A percentile compares a stretch with the other conserved stretches of the same genome.
These are phyloP conservation scores for Pollachius pollachius DNA, from an alignment of 2,113 vertebrate species.

Conservation along the genomic window DNA sequence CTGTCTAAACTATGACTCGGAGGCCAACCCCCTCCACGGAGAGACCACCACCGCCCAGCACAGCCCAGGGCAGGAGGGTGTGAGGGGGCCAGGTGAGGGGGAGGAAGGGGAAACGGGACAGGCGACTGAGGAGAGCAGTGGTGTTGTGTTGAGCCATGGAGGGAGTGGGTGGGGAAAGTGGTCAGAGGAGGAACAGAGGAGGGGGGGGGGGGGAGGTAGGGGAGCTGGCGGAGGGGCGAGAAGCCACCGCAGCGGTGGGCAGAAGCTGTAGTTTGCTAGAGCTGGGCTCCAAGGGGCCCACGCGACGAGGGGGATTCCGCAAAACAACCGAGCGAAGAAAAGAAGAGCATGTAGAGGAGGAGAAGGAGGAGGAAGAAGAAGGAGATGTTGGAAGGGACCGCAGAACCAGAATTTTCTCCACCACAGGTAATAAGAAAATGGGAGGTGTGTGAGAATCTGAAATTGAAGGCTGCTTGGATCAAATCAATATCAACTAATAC, in stretches of 20 bases:
- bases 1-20: conserved; percentile 44
- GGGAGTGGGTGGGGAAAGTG: not conserved
- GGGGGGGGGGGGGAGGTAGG: not conserved
- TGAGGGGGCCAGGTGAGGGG: conserved; percentile 14
- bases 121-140: conserved; percentile 11
- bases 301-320: conserved; percentile 59
- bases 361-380: conserved; percentile 55
- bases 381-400: conserved; percentile 67
- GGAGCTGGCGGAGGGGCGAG: not conserved
- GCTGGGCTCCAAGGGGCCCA: conserved; percentile 50
- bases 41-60: not conserved
- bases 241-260: conserved; percentile 6
- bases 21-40: conserved; percentile 6
- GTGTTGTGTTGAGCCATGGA: not conserved
- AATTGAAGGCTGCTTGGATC: not conserved
- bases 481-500: not conserved
- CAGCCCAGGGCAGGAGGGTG: conserved; percentile 23
- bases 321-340: conserved; percentile 55
- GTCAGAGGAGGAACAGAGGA: not conserved
- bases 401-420: conserved; percentile 69
- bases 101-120: conserved; percentile 7
- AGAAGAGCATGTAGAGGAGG: conserved; percentile 26
- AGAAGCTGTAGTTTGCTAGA: conserved; percentile 60
- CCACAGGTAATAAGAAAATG: conserved; percentile 63
- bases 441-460: not conserved